Percentiles rank a stretch among this genome's conserved stretches.
Evolutionary conservation across 2,888 invertebrate genomes (phyloP).

Genomic region (Empis livida): DNA sequence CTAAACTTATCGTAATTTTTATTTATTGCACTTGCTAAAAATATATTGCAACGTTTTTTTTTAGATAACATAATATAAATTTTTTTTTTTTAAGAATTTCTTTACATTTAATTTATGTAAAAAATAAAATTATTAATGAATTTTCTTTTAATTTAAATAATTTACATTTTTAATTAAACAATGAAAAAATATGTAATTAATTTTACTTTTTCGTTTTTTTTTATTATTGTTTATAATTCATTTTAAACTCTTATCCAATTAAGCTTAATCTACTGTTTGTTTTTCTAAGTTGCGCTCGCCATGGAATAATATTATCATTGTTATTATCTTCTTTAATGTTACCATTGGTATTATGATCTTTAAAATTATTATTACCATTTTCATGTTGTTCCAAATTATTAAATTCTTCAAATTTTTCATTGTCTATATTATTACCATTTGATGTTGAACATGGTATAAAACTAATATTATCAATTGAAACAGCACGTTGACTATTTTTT

Average conservation of each 20-base stretch:
- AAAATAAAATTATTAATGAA: too few species aligned
- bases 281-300: slow-evolving; percentile 79
- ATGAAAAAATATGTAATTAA: too few species aligned
- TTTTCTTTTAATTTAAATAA: too few species aligned
- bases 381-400: slow-evolving; percentile 11
- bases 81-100: too few species aligned
- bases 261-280: slow-evolving; percentile 81
- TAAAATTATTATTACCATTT: slow-evolving; percentile 15
- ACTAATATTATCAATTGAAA: slow-evolving; percentile 51
- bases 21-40: too few species aligned
- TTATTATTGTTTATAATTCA: too few species aligned
- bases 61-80: too few species aligned
- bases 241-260: slow-evolving; percentile 49
- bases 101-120: too few species aligned
- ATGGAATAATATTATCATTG: slow-evolving; percentile 65
- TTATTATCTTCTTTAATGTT: slow-evolving; percentile 20
- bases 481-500: slow-evolving; percentile 39
- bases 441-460: slow-evolving; percentile 28
- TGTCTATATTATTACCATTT: slow-evolving; percentile 16
- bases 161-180: too few species aligned
- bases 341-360: slow-evolving; percentile 13
- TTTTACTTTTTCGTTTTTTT: too few species aligned
- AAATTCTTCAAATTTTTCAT: neutral
- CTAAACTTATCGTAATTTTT: too few species aligned
- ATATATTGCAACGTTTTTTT: too few species aligned